A percentile compares a stretch with the other conserved stretches of the same genome.
Conservation (phyloP, 2,113 vertebrate genomes). For the Lepidiolamprologus cunningtoni region DNA sequence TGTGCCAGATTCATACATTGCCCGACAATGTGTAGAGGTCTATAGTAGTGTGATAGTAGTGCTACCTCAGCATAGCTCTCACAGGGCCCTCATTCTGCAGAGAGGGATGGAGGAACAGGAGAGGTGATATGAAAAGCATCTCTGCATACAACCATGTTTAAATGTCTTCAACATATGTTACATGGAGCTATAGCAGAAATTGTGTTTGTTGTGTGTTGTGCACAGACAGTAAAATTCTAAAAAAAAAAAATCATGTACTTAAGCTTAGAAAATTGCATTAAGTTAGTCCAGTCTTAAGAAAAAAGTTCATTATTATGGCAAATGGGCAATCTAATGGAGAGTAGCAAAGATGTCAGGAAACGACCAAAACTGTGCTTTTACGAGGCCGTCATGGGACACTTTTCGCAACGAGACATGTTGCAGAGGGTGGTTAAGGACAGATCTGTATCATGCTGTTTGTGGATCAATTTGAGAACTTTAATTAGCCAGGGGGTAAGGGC, state of each 20-base stretch:
- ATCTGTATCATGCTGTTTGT: constrained; percentile 73
- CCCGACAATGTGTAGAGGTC: background rate
- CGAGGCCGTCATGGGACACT: constrained; percentile 65
- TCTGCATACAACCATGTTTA: background rate
- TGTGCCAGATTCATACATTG: background rate
- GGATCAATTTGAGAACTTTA: constrained; percentile 78
- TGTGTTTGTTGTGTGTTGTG: background rate
- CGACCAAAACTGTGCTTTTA: constrained; percentile 55
- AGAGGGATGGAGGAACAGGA: background rate
- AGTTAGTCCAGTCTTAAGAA: background rate
- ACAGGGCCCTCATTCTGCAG: background rate
- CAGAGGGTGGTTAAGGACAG: constrained; percentile 72
- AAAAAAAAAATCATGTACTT: background rate
- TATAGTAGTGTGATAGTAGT: constrained; percentile 22
- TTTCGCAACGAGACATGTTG: constrained; percentile 52
- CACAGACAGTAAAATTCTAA: background rate
- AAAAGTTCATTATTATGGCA: background rate
- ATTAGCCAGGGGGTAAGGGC: constrained; percentile 69
- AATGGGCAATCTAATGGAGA: constrained; percentile 22
- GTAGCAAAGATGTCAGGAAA: constrained; percentile 19
- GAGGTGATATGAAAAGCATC: background rate
- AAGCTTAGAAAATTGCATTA: background rate
- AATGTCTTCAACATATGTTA: background rate
- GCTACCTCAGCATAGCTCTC: constrained; percentile 41
- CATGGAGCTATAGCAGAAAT: background rate